phyloP scores from a whole-genome alignment of 2,113 vertebrate species.

The Nettapus auritus region DNA sequence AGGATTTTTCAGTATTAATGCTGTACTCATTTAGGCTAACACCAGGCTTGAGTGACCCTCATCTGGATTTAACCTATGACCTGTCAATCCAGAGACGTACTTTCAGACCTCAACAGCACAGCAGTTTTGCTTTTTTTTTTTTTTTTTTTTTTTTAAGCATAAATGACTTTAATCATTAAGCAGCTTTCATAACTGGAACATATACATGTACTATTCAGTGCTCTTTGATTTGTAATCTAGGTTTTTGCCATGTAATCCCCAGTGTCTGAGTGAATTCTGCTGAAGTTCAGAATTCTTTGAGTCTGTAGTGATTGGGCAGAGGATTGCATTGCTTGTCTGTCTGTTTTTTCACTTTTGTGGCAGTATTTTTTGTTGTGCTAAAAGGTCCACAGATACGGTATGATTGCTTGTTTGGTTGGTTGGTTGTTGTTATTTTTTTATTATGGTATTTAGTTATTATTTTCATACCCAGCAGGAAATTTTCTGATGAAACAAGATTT shows the following conservation, averaged over 20 bases:
- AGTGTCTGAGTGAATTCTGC: not conserved
- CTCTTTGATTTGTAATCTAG: constrained; percentile 43
- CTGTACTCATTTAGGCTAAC: constrained; percentile 59
- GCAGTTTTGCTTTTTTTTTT: not conserved
- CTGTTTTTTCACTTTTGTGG: not conserved
- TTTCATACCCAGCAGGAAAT: not conserved
- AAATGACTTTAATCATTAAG: constrained; percentile 57
- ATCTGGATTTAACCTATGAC: constrained; percentile 69
- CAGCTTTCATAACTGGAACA: constrained; percentile 51
- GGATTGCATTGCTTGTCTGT: not conserved
- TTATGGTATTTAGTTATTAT: not conserved
- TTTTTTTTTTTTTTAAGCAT: not conserved
- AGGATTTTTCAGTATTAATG: constrained; percentile 55
- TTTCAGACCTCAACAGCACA: constrained; percentile 4
- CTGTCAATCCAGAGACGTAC: constrained; percentile 41
- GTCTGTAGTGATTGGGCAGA: not conserved
- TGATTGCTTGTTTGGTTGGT: not conserved
- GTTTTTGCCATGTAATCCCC: constrained; percentile 44
- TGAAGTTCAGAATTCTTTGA: constrained; percentile 37
- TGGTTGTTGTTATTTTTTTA: too few relatives aligned
- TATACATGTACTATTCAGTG: not conserved
- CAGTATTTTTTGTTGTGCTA: not conserved
- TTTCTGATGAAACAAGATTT: not conserved
- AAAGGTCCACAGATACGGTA: not conserved
- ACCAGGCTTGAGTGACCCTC: constrained; percentile 62